Evolutionary conservation across 1,140 invertebrate genomes (phyloP).

Genomic region (Acyrthosiphon pisum): DNA sequence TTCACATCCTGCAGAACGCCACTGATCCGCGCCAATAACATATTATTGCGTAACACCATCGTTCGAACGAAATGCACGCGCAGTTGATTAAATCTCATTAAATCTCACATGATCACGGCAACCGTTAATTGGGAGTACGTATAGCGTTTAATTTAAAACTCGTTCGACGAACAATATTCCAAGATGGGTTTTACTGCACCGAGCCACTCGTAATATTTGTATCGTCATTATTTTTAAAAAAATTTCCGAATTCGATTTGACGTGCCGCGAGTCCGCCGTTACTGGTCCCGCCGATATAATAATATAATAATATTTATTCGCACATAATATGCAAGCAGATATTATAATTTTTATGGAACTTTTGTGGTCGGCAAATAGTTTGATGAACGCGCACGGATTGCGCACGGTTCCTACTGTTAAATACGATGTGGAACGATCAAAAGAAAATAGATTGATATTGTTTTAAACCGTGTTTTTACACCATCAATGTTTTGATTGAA

Average conservation of each 20-base stretch:
- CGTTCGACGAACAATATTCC: not conserved
- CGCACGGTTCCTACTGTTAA: too few relatives aligned
- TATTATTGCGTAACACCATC: not conserved
- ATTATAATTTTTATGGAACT: too few relatives aligned
- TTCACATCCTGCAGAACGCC: constrained; percentile 1
- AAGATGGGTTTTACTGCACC: not conserved
- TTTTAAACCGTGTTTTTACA: not conserved
- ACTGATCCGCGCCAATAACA: not conserved
- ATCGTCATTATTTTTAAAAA: not conserved
- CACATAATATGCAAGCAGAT: too few relatives aligned
- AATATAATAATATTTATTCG: not conserved
- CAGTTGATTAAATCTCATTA: constrained; percentile 3
- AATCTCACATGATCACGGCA: not conserved
- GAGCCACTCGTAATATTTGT: not conserved
- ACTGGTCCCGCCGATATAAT: too few relatives aligned
- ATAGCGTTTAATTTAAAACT: not conserved
- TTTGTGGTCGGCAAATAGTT: not conserved
- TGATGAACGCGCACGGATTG: too few relatives aligned
- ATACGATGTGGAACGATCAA: not conserved
- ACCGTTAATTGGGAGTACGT: not conserved
- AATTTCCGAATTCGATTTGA: not conserved
- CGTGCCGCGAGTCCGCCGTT: too few relatives aligned
- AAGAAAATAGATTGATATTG: not conserved
- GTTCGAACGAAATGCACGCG: not conserved
- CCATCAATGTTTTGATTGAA: not conserved